phyloP scores from a whole-genome alignment of 2,113 vertebrate species.

The Vulpes lagopus region DNA sequence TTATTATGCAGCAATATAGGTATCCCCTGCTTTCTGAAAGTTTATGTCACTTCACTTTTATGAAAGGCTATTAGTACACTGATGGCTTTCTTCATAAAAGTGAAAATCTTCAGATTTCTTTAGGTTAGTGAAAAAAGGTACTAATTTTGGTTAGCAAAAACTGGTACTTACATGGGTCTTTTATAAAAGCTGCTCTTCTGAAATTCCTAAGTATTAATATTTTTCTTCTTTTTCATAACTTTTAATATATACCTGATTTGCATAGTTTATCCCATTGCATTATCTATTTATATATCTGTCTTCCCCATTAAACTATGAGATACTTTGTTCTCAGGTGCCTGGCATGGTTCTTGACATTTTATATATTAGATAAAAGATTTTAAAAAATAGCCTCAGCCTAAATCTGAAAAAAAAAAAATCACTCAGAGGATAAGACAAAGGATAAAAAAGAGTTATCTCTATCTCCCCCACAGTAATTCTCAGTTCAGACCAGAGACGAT shows the following conservation, averaged over 20 bases:
- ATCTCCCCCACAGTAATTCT: neutral
- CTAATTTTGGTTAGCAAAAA: neutral
- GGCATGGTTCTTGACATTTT: neutral
- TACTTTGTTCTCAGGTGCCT: slow-evolving; percentile 16
- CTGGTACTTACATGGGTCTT: neutral
- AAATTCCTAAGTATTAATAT: neutral
- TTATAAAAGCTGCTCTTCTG: neutral
- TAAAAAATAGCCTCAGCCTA: neutral
- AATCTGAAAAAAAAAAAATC: neutral
- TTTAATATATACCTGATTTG: slow-evolving; percentile 8
- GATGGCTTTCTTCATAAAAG: neutral
- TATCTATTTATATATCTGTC: neutral
- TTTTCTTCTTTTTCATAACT: slow-evolving; percentile 48
- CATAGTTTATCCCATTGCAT: neutral
- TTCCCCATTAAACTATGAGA: neutral
- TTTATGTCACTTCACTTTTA: neutral
- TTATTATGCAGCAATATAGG: neutral
- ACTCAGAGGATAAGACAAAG: slow-evolving; percentile 12
- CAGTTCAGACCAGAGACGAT: slow-evolving; percentile 43
- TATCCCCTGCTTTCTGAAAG: neutral
- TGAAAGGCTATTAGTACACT: neutral
- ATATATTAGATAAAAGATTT: neutral
- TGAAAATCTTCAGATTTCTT: neutral
- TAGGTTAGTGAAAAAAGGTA: neutral
- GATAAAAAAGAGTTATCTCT: neutral